Base-by-base conservation (phyloP, 2,888 invertebrate species). In the Agrotis clavis region DNA sequence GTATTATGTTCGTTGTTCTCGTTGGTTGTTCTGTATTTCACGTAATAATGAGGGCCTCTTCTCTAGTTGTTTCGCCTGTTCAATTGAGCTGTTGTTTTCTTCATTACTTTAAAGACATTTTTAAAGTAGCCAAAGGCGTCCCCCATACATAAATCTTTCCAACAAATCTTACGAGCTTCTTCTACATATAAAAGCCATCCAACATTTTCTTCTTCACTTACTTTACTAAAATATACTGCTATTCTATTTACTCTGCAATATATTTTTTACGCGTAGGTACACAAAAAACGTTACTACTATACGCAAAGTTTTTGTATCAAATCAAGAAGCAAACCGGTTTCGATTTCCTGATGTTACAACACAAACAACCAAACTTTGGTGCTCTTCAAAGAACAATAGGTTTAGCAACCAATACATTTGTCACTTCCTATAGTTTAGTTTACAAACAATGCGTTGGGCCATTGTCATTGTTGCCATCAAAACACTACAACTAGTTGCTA, bases 301-400 rank as follows among this genome's bases (percentile, higher is more conserved):
- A 19, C 13, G 41, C 30, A 71, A 21, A 19, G 48, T 78, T 78
- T 78, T 71, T 78, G 25, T 50, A 62, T 48, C 56, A 65, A 59
- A 77, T n/a, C 16, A 60, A 71, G 30, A 59, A 71, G 35, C 59
- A 35, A 78, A 62, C 74, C 4, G 47, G 60, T 67, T 30, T 25
- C n/a, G 25, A 57, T 45, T 77, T 77, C 77, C 77, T 59, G 51
- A 19, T 54, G n/a, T 21, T 41, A 21, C 41, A 41, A 78, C 47
- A 53, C 51, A 50, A 70, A 50, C 30, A 35, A 25, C 5, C 19
- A 59, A 67, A 68, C n/a, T 45, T 48, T 67, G 35, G n/a, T 62
- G 77, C 48, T 79, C 67, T 48, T 57, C 74, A 66, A 19, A 48
- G 14, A 74, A 77, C 79, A 77, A 77, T 74, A 53, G 74, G 47